Evolutionary conservation across 2,888 invertebrate genomes (phyloP), one percentile per base, ranked within the genome.

Genomic region (Pilophorus perplexus): DNA sequence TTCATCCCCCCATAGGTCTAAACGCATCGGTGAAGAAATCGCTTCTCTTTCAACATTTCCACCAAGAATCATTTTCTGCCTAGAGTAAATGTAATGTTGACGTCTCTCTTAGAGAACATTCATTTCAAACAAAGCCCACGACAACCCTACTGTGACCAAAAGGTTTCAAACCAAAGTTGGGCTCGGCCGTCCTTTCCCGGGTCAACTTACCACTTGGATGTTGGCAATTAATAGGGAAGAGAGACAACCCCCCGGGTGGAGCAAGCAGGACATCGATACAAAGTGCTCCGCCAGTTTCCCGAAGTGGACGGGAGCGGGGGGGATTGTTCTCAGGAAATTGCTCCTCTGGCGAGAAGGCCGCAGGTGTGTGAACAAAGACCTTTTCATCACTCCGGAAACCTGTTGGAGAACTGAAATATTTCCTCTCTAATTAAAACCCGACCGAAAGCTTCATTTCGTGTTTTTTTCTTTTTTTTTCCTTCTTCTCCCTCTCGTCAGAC

Each of bases 121-220:
- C n/a, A n/a, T n/a, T n/a, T n/a, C n/a, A n/a, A n/a, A n/a, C n/a
- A n/a, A n/a, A n/a, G n/a, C n/a, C n/a, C n/a, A n/a, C n/a, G n/a
- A n/a, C n/a, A n/a, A n/a, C n/a, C n/a, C n/a, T n/a, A n/a, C n/a
- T n/a, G n/a, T n/a, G n/a, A n/a, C n/a, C n/a, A n/a, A n/a, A n/a
- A n/a, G n/a, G n/a, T n/a, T n/a, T n/a, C n/a, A 50, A 25, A 50
- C n/a, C 50, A 50, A 50, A 50, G 50, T 50, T 27, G 44, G 44
- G 23, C 20, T 23, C 20, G 20, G 5, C 18, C 8, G 20, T 20
- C 44, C n/a, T n/a, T n/a, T 18, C 27, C 2, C 25, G n/a, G 50
- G 25, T 50, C 27, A 50, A 50, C 50, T 50, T 50, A 50, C 50
- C 50, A 14, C 27, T 50, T 16, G 50, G 50, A 50, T 50, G 25